Conservation (phyloP, 2,797 vertebrate species). For the Myotis vivesi region DNA sequence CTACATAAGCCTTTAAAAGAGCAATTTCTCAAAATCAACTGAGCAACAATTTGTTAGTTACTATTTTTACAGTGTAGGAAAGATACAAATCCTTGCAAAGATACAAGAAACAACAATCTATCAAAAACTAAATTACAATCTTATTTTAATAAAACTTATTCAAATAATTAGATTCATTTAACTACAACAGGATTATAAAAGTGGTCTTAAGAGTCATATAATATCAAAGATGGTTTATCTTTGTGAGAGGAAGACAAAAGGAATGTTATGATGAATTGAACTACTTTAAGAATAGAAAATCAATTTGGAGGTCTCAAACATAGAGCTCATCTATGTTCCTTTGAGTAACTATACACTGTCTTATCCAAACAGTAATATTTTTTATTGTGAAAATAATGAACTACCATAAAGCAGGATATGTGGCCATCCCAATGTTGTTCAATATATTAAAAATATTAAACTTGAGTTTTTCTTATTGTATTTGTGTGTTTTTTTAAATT, state of each 20-base stretch:
- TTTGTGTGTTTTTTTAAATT: background rate
- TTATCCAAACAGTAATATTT: background rate
- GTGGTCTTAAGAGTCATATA: background rate
- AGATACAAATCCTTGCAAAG: conserved; percentile 19
- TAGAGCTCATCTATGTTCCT: background rate
- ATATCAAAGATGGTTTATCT: conserved; percentile 5
- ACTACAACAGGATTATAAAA: background rate
- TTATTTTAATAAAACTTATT: background rate
- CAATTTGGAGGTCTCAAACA: background rate
- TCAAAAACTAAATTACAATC: conserved; percentile 21
- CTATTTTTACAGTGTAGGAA: conserved; percentile 23
- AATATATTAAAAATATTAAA: conserved; percentile 20
- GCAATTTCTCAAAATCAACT: conserved; percentile 46
- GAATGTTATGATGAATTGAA: conserved; percentile 15
- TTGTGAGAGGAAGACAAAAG: background rate
- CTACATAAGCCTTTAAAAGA: conserved; percentile 15
- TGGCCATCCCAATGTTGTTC: background rate
- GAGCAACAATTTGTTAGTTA: conserved; percentile 24
- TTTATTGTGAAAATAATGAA: conserved; percentile 12
- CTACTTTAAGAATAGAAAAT: background rate
- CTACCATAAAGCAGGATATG: background rate
- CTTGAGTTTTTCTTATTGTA: background rate
- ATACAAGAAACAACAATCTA: background rate
- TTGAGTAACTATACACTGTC: background rate
- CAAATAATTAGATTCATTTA: conserved; percentile 40